Base-by-base conservation (phyloP, 1,140 invertebrate genomes). In the Parasteatoda tepidariorum region DNA sequence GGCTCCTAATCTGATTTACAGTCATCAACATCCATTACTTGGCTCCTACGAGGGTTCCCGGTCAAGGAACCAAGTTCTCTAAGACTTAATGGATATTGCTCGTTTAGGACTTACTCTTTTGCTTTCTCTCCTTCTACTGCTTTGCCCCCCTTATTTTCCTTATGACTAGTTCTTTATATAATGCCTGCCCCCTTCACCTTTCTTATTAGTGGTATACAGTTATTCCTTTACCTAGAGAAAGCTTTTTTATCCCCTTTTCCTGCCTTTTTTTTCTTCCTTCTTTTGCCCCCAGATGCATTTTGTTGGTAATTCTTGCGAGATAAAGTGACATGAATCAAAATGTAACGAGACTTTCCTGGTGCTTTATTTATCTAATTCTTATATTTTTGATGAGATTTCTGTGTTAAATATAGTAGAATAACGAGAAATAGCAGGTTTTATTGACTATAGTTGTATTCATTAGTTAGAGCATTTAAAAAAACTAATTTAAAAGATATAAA, bases 11-110 rank as follows among this genome's bases (percentile, higher is more conserved):
- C 70, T 83, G 81, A 83, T 83, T 83, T 83, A 66, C 59, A 73
- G 81, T 74, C 81, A 83, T 83, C 81, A 83, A 83, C 81, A 83
- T 83, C 81, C 81, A 83, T 83, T 83, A 83, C 81, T 66, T 66
- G 64, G 34, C 68, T 83, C 70, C 81, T 74, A 62, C 64, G 67
- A 68, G 79, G 24, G 57, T 59, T 64, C 67, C 30, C 79, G 66
- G 66, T 73, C 79, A 71, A 68, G 75, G 67, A 82, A 73, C 64
- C 26, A 81, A 81, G 33, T 71, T 82, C 38, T 48, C 62, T 33
- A 71, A 48, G 48, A 67, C 70, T 74, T 83, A 83, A 83, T 83
- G 81, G 81, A 83, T 83, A 76, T 84, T 76, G 73, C 73, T 75
- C 83, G 73, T 78, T 84, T 78, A 71, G 78, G 67, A 68, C 78